These are phyloP conservation scores for Antechinus flavipes DNA, from an alignment of 2,113 vertebrate species.

Conservation along the genomic window DNA sequence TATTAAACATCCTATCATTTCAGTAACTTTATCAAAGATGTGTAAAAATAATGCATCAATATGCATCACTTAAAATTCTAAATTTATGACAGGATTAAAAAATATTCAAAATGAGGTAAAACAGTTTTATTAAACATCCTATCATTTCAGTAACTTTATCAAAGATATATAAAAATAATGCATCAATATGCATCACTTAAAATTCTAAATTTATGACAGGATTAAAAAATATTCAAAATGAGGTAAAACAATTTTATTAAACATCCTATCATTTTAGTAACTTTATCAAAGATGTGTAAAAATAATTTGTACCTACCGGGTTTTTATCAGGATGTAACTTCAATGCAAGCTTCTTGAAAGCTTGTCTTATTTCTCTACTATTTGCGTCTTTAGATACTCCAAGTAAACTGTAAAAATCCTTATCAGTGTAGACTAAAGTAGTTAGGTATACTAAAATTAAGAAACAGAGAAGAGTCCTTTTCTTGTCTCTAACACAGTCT, in stretches of 20 bases:
- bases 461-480: constrained; percentile 77
- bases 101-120: constrained; percentile 37
- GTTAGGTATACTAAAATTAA: constrained; percentile 81
- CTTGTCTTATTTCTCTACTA: constrained; percentile 95
- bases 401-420: constrained; percentile 94
- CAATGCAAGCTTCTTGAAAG: constrained; percentile 97
- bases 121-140: background rate
- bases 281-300: constrained; percentile 15
- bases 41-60: constrained; percentile 46
- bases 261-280: constrained; percentile 8
- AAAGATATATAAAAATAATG: constrained; percentile 33
- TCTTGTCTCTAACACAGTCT: constrained; percentile 62
- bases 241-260: constrained; percentile 9
- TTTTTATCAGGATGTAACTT: constrained; percentile 99
- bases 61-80: constrained; percentile 1
- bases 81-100: background rate
- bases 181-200: constrained; percentile 28
- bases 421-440: constrained; percentile 82
- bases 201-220: background rate
- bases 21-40: background rate
- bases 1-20: constrained; percentile 14
- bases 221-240: constrained; percentile 18
- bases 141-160: constrained; percentile 11
- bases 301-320: constrained; percentile 87
- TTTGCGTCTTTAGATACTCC: constrained; percentile 93